phyloP scores from a whole-genome alignment of 2,113 vertebrate species.

The Sitta europaea region DNA sequence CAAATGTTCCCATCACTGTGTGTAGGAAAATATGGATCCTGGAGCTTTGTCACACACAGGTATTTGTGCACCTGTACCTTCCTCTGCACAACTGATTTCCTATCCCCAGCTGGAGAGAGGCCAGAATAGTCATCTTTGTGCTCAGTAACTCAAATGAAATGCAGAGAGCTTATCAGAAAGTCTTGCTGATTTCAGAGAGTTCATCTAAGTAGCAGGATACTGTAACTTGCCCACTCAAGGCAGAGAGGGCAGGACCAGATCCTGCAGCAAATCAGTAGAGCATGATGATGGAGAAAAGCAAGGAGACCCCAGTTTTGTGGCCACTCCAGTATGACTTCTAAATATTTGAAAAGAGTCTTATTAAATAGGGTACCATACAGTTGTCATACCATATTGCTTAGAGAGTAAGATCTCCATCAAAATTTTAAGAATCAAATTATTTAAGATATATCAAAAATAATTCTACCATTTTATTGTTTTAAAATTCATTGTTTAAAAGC shows the following conservation, averaged over 20 bases:
- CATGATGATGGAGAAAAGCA: neutral
- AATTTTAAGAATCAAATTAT: neutral
- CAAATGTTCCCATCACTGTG: neutral
- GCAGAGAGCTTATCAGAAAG: neutral
- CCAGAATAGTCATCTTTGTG: neutral
- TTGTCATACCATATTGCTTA: neutral
- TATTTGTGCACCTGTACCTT: neutral
- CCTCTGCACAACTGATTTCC: neutral
- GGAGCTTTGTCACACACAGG: neutral
- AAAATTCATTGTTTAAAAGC: neutral
- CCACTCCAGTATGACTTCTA: accelerated
- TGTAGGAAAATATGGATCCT: accelerated
- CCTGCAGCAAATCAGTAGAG: neutral
- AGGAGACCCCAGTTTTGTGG: neutral
- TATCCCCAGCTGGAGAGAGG: neutral
- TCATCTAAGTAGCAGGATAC: neutral
- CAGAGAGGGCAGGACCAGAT: neutral
- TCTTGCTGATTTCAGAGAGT: neutral
- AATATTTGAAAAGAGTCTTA: neutral
- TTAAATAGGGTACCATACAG: neutral
- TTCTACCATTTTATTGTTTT: neutral
- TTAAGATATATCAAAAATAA: neutral
- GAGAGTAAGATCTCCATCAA: neutral
- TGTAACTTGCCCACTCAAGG: neutral
- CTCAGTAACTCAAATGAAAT: neutral